Conservation (phyloP, 2,797 vertebrate genomes). For the Thalassophryne amazonica region DNA sequence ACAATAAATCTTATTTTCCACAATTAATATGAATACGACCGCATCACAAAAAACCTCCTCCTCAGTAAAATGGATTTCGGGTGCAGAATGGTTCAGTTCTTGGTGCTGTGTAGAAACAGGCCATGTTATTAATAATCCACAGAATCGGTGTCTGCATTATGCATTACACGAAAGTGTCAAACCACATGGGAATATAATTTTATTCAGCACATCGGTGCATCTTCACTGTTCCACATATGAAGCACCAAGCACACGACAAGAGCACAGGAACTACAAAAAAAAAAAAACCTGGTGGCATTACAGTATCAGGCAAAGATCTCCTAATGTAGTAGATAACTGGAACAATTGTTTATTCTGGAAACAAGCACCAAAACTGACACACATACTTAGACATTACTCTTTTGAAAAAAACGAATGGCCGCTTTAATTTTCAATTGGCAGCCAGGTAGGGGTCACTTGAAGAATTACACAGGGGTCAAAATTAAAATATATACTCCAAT, state of each 20-base stretch:
- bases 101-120: neutral
- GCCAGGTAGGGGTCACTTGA: too few species aligned
- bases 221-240: neutral
- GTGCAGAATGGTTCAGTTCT: neutral
- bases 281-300: too few species aligned
- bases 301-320: too few species aligned
- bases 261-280: neutral
- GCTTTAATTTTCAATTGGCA: too few species aligned
- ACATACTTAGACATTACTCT: too few species aligned
- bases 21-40: neutral
- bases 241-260: neutral
- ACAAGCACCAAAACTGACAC: too few species aligned
- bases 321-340: too few species aligned
- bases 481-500: too few species aligned
- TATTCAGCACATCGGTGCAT: neutral
- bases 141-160: conserved; percentile 1
- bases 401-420: too few species aligned
- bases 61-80: neutral
- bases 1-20: neutral
- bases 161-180: neutral
- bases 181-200: neutral
- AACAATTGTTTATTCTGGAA: too few species aligned
- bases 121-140: neutral
- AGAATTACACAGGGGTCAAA: too few species aligned
- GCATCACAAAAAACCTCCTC: neutral